Percentiles rank a stretch among this genome's conserved stretches.
Conservation (phyloP, 1,140 invertebrate species). For the Drosophila sproati region DNA sequence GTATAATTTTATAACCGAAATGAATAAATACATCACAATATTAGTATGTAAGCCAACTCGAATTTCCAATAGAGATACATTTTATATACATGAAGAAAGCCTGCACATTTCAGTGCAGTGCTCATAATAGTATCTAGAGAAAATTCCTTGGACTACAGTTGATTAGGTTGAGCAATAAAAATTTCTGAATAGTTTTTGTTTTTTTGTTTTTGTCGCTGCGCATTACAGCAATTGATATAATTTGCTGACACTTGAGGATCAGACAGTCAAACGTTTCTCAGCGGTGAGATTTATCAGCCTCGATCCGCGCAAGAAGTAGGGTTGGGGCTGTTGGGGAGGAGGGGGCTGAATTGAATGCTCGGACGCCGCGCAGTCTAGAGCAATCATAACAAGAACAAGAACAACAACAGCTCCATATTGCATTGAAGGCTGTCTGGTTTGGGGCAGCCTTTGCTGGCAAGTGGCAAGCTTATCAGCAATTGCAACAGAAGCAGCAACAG, state of each 20-base stretch:
- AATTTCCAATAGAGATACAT: too few species aligned
- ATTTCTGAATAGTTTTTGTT: conserved; percentile 38
- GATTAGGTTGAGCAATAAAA: conserved; percentile 47
- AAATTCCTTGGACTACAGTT: conserved; percentile 36
- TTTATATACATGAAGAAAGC: background rate
- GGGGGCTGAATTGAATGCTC: conserved; percentile 10
- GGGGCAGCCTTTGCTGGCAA: conserved; percentile 27
- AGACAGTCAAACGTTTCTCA: conserved; percentile 29
- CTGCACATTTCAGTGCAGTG: conserved; percentile 36
- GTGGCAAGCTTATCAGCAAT: conserved; percentile 73
- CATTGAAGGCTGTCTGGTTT: conserved; percentile 35
- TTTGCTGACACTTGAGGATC: conserved; percentile 41
- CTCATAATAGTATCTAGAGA: conserved; percentile 18
- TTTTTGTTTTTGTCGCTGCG: conserved; percentile 2
- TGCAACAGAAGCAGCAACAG: conserved; percentile 49
- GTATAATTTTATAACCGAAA: too few species aligned
- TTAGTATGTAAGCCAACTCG: too few species aligned
- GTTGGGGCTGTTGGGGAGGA: background rate
- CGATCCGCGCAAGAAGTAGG: conserved; percentile 21
- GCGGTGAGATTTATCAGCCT: conserved; percentile 58
- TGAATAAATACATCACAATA: too few species aligned
- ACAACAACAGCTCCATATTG: conserved; percentile 48
- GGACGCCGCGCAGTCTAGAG: conserved; percentile 78
- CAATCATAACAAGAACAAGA: conserved; percentile 49
- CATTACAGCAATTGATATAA: conserved; percentile 47